These are phyloP conservation scores for Apotomis turbidana DNA, from an alignment of 2,888 invertebrate genomes.

Conservation along the genomic window DNA sequence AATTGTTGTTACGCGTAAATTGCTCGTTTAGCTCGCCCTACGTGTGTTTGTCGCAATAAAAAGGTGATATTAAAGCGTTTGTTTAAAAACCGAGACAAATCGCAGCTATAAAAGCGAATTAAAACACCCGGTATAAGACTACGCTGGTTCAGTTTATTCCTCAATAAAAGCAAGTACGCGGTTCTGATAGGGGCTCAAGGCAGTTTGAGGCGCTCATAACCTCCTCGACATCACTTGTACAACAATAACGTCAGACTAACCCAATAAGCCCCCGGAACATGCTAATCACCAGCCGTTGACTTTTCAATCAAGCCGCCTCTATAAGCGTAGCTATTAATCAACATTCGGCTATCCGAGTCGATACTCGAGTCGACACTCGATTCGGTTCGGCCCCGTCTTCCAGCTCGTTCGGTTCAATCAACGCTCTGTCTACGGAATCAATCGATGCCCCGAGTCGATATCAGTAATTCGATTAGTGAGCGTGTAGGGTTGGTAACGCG, in stretches of 20 bases:
- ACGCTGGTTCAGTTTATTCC: slow-evolving; percentile 17
- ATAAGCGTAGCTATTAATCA: slow-evolving; percentile 52
- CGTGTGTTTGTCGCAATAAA: slow-evolving; percentile 28
- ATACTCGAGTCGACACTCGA: slow-evolving; percentile 32
- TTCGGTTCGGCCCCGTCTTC: slow-evolving; percentile 35
- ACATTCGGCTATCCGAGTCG: slow-evolving; percentile 36
- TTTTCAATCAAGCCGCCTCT: slow-evolving; percentile 79
- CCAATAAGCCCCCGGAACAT: slow-evolving; percentile 32
- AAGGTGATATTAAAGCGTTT: slow-evolving; percentile 16
- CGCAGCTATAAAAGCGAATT: slow-evolving; percentile 24
- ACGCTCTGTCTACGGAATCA: slow-evolving; percentile 37
- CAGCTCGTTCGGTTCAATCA: slow-evolving; percentile 38
- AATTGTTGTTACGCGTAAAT: slow-evolving; percentile 63
- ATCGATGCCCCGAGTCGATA: slow-evolving; percentile 41
- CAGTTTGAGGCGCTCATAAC: slow-evolving; percentile 3
- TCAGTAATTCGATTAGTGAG: slow-evolving; percentile 40
- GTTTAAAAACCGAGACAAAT: slow-evolving; percentile 35
- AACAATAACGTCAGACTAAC: slow-evolving; percentile 34
- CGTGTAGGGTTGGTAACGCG: slow-evolving; percentile 36
- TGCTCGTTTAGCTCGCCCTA: slow-evolving; percentile 54
- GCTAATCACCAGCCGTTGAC: slow-evolving; percentile 71
- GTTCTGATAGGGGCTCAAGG: neutral
- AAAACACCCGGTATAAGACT: slow-evolving; percentile 14
- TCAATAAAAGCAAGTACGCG: neutral
- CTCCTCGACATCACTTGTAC: slow-evolving; percentile 10